Percentiles rank a stretch among this genome's conserved stretches.
Evolutionary conservation across 2,113 vertebrate genomes (phyloP).

Genomic region (Eulemur macaco): DNA sequence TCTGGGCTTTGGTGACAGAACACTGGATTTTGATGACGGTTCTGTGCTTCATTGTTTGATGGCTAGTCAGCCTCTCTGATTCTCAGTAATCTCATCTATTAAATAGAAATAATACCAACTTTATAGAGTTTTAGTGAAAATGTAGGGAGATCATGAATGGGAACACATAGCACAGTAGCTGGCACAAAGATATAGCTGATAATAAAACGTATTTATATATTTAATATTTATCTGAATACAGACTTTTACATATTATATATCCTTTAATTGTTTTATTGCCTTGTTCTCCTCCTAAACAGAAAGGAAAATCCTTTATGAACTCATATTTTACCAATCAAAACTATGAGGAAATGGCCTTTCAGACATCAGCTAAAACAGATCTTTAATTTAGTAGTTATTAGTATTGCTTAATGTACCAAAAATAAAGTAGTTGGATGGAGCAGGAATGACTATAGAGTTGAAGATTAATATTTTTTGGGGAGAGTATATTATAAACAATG

Average conservation of each 20-base stretch:
- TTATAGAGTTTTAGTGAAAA: not conserved
- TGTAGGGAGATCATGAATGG: not conserved
- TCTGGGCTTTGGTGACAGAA: not conserved
- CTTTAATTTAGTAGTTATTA: not conserved
- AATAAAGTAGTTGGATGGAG: not conserved
- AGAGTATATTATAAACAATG: not conserved
- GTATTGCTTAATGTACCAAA: not conserved
- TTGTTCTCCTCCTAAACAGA: not conserved
- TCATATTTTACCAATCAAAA: not conserved
- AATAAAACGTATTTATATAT: not conserved
- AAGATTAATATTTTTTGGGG: not conserved
- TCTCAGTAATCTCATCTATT: not conserved
- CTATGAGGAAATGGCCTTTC: not conserved
- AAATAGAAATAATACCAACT: not conserved
- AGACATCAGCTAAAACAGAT: not conserved
- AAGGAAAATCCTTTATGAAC: not conserved
- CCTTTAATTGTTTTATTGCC: not conserved
- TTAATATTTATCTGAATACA: not conserved
- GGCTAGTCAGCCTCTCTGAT: not conserved
- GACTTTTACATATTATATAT: not conserved
- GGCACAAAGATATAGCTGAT: not conserved
- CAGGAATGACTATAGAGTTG: not conserved
- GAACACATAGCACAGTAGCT: not conserved
- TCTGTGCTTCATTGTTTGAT: not conserved
- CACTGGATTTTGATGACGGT: not conserved